Evolutionary conservation across 2,888 invertebrate genomes (phyloP).

Genomic region (Zygogramma bicolorata): DNA sequence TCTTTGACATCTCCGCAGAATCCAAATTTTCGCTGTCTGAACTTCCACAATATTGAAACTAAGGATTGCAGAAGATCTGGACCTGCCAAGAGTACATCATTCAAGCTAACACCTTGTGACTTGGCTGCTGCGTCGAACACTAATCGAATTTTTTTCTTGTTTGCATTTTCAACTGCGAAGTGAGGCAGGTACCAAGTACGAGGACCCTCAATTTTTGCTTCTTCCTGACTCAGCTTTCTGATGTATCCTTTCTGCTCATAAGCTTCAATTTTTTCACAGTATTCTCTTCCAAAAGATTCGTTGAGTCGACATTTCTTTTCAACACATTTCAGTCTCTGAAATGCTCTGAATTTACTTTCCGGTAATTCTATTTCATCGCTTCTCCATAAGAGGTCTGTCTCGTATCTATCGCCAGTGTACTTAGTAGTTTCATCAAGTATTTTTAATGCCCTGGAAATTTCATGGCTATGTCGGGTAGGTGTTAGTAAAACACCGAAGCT

Average conservation of each 20-base stretch:
- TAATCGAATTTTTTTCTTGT: neutral
- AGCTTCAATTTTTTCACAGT: neutral
- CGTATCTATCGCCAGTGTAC: too few relatives aligned
- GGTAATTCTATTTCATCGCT: too few relatives aligned
- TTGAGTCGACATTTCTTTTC: neutral
- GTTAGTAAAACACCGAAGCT: too few relatives aligned
- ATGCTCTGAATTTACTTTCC: too few relatives aligned
- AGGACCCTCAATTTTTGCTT: neutral
- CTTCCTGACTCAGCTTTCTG: neutral
- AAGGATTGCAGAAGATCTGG: conserved; percentile 5
- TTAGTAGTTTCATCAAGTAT: too few relatives aligned
- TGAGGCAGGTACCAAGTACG: conserved; percentile 1
- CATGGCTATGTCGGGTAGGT: too few relatives aligned
- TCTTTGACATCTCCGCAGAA: too few relatives aligned
- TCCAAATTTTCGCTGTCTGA: neutral
- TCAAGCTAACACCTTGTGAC: neutral
- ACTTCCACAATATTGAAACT: neutral
- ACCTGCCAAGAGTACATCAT: neutral
- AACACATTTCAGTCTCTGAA: neutral
- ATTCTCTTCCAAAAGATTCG: neutral
- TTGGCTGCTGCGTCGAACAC: neutral
- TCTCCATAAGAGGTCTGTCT: too few relatives aligned
- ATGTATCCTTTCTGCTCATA: conserved; percentile 4
- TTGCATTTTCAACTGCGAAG: neutral
- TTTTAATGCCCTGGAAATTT: too few relatives aligned